phyloP scores from a whole-genome alignment of 2,888 invertebrate species.

The Neoitamus cyanurus region DNA sequence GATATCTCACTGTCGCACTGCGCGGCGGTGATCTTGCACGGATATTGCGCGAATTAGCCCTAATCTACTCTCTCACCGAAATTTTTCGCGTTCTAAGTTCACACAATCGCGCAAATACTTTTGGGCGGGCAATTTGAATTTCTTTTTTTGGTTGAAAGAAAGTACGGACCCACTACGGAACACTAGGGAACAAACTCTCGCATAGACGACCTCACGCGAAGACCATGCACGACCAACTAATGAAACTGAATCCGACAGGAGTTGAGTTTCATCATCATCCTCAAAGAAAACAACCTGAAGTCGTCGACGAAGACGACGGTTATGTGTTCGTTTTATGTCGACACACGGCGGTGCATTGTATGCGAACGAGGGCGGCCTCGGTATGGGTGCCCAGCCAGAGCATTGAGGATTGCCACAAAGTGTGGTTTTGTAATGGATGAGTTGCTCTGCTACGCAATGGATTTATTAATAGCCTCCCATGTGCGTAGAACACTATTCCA shows the following conservation, averaged over 20 bases:
- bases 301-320: background rate
- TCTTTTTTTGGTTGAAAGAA: background rate
- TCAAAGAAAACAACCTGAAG: slow-evolving; percentile 36
- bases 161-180: slow-evolving; percentile 43
- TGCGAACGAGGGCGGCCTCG: background rate
- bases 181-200: slow-evolving; percentile 40
- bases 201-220: slow-evolving; percentile 57
- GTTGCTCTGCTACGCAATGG: slow-evolving; percentile 37
- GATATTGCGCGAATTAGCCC: too few relatives aligned
- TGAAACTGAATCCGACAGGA: slow-evolving; percentile 58
- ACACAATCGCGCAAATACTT: background rate
- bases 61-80: too few relatives aligned
- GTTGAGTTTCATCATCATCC: slow-evolving; percentile 55
- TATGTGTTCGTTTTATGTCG: background rate
- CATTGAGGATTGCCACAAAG: slow-evolving; percentile 38
- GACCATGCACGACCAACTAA: slow-evolving; percentile 60
- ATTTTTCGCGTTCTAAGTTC: background rate
- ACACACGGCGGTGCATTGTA: background rate
- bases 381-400: background rate
- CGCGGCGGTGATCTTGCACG: background rate
- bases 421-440: slow-evolving; percentile 44
- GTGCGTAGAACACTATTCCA: background rate
- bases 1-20: background rate
- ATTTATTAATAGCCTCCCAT: slow-evolving; percentile 22
- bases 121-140: background rate